Base-by-base conservation (phyloP, 2,797 vertebrate species). In the Scarus forsteni region DNA sequence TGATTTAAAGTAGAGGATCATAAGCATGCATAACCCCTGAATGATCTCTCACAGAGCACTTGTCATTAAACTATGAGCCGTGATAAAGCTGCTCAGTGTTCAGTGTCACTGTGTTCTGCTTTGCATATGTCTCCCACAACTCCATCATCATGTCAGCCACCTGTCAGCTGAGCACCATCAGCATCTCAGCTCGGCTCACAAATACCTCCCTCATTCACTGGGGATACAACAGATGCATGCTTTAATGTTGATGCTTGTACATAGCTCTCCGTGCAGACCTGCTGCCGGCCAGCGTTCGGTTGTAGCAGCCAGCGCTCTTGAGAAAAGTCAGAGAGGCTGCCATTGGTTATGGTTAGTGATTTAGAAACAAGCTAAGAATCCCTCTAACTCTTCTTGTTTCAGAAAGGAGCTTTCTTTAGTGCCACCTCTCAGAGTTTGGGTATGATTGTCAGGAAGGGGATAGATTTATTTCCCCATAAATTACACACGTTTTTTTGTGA, bases 391-490 rank as follows among this genome's bases (percentile, higher is more conserved):
- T 58, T 50, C 36, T 5, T 27, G 64, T 57, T 56, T 38, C 79
- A 80, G 9, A 78, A 89, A 88, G 40, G 45, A 80, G 85, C 73
- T 91, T 87, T 91, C 77, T 88, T 85, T 66, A 89, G 87, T 92
- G 90, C 92, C 91, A 92, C 87, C 85, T 83, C 90, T 90, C 84
- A 84, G 87, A 88, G 83, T 85, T 87, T 67, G 73, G 75, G 77
- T 90, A 91, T 91, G 83, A 86, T 85, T 87, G 89, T 89, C 88
- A 92, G 91, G 88, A 92, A 88, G 85, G 80, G 83, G 88, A 85
- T 79, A 81, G 83, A 91, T 92, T 93, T 92, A 93, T 92, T 90
- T 77, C 70, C 88, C 80, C 87, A 88, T 94, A 93, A 93, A 93
- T 91, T 87, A 89, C 80, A 75, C 70, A 39, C 11, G 75, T 86